Base-by-base conservation (phyloP, 2,888 invertebrate genomes). In the Cephus nigrinus region DNA sequence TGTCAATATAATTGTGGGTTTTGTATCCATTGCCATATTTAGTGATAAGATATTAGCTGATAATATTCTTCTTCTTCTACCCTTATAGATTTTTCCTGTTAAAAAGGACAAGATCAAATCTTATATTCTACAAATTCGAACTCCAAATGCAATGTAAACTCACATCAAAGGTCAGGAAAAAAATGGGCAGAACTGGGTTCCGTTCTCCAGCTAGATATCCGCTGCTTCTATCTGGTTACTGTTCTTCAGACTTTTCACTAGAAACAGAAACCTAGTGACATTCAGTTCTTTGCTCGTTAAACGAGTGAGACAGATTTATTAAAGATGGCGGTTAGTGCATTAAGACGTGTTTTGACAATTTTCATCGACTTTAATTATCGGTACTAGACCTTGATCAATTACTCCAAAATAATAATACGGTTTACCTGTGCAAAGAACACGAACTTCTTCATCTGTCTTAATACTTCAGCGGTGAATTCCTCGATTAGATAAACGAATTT, bases 1-100 rank as follows among this genome's bases (percentile, higher is more conserved):
- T 81, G 95, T 95, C 23, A 96, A 93, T 36, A 95, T 85, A 71
- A 95, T 92, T 30, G 86, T 89, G 34, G 73, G 74, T 15, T 85
- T 78, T 12, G 36, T 68, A 30, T 84, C 35, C n/a, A 74, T 80
- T 55, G 79, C 73, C 81, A 82, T 81, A 35, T 78, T 76, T 15
- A 55, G 9, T 1, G 23, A 55, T 55, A 55, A 55, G 23, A 55
- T 55, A 9, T 23, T 9, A 23, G 9, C 23, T 55, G 55, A 55
- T 55, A 55, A 55, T 55, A 23, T 23, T 55, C 23, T 55, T 55
- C 9, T 23, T 55, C 40, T 9, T 55, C 23, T 40, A 5, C 2
- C 2, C 55, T 55, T 9, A 9, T 23, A 2, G 2, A 55, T 55
- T 23, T 55, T 55, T 15, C 9, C 23, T 55, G 23, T 5, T 23